Evolutionary conservation across 2,888 invertebrate species (phyloP), one percentile per base, ranked within the genome.

Genomic region (Drymonia ruficornis): DNA sequence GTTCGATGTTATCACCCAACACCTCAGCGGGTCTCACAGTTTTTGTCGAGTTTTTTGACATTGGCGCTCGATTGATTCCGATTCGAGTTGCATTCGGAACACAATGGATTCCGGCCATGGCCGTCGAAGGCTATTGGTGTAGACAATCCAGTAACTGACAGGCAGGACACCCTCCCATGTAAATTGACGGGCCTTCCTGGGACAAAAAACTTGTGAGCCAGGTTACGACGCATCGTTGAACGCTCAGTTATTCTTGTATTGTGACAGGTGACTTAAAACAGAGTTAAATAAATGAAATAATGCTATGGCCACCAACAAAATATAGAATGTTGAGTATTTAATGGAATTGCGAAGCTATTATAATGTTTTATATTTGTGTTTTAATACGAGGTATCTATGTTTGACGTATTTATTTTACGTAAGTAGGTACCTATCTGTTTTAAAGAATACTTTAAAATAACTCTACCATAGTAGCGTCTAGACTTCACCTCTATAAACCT

Each of bases 41-140:
- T 89, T 89, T 88, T 89, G 69, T 83, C 19, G 54, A 65, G 72
- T 83, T 87, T 87, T 83, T 85, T 69, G 76, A 81, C 81, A 80
- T 83, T 83, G 82, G 73, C 66, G 75, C 73, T 81, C 81, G 80
- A 86, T 86, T 88, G 80, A 84, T 74, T 81, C 73, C 72, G 74
- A 83, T 83, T 82, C 78, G 81, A 77, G 78, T 81, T 81, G 79
- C 80, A 76, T 80, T 81, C 79, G 74, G 58, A 67, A 69, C 62
- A 86, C 83, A 87, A 87, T 87, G 65, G 81, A 56, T 60, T 46
- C 68, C 70, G 81, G 86, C 87, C 88, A 89, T 80, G 89, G 87
- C 79, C 84, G 76, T 84, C 84, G 73, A 54, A 63, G 34, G 52
- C 64, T 72, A 80, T 72, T 78, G 74, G 66, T 79, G 80, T 81